Percentiles rank a stretch among this genome's conserved stretches.
These are phyloP conservation scores for Drosophila demipolita DNA, from an alignment of 2,888 invertebrate genomes.

Conservation along the genomic window DNA sequence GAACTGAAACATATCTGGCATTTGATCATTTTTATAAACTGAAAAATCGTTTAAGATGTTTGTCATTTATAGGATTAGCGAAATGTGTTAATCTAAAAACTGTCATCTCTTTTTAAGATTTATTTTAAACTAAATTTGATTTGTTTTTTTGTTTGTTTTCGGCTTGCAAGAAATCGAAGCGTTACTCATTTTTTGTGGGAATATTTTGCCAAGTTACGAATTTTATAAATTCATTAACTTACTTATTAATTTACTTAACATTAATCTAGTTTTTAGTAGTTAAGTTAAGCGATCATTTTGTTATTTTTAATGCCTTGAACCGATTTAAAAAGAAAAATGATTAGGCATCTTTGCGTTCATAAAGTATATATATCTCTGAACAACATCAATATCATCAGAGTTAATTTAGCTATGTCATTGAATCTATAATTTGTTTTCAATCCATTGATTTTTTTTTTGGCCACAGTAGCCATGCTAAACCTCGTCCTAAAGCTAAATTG, in stretches of 20 bases:
- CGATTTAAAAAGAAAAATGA: not conserved
- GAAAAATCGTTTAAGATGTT: not conserved
- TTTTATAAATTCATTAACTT: not conserved
- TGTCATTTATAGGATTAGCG: not conserved
- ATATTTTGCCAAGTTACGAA: not conserved
- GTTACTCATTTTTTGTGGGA: not conserved
- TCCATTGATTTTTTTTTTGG: not conserved
- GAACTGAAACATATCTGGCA: constrained; percentile 17
- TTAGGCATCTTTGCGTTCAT: too few species aligned
- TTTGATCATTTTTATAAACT: constrained; percentile 3
- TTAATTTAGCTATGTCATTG: not conserved
- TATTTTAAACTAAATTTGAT: not conserved
- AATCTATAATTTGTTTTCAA: too few species aligned
- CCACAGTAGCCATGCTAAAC: too few species aligned
- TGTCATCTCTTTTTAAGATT: not conserved
- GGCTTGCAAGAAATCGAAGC: not conserved
- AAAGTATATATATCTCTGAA: too few species aligned
- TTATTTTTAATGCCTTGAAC: not conserved
- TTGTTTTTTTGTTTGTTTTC: not conserved
- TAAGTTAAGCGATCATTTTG: constrained; percentile 2
- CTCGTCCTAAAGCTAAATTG: too few species aligned
- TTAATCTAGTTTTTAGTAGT: not conserved
- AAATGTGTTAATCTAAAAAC: constrained; percentile 1
- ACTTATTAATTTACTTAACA: not conserved
- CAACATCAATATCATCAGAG: not conserved